These are phyloP conservation scores for Oncopodura yosiiana DNA, from an alignment of 1,140 invertebrate genomes.

Conservation along the genomic window DNA sequence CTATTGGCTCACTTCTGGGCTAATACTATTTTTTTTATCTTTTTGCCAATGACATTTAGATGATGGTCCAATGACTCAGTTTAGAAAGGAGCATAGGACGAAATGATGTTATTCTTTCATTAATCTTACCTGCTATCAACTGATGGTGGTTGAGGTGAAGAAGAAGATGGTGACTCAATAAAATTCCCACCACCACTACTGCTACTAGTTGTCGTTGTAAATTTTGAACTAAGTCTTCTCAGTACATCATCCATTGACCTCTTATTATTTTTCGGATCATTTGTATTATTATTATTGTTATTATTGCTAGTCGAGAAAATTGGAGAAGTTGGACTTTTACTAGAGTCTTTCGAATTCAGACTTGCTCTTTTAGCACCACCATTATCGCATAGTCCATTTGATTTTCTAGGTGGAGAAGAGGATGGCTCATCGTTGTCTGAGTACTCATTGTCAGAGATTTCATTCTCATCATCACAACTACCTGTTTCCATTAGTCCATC, in stretches of 20 bases:
- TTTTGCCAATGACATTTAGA: too few relatives aligned
- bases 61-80: too few relatives aligned
- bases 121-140: constrained; percentile 26
- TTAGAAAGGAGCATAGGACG: too few relatives aligned
- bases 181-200: background rate
- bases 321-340: constrained; percentile 9
- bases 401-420: background rate
- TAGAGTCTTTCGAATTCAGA: background rate
- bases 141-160: background rate
- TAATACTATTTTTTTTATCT: too few relatives aligned
- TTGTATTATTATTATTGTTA: constrained; percentile 20
- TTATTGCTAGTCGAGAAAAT: constrained; percentile 11
- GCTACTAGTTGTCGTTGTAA: background rate
- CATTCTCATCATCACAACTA: constrained; percentile 20
- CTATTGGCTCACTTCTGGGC: too few relatives aligned
- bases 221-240: constrained; percentile 28
- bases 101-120: too few relatives aligned
- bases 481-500: constrained; percentile 21
- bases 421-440: too few relatives aligned
- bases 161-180: too few relatives aligned
- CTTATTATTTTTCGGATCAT: constrained; percentile 7
- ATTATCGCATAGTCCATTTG: background rate
- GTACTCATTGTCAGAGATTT: constrained; percentile 28
- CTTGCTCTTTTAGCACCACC: constrained; percentile 1
- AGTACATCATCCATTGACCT: constrained; percentile 34